A percentile compares a stretch with the other conserved stretches of the same genome.
Evolutionary conservation across 2,113 vertebrate species (phyloP).

Genomic region (Brienomyrus longianalis): DNA sequence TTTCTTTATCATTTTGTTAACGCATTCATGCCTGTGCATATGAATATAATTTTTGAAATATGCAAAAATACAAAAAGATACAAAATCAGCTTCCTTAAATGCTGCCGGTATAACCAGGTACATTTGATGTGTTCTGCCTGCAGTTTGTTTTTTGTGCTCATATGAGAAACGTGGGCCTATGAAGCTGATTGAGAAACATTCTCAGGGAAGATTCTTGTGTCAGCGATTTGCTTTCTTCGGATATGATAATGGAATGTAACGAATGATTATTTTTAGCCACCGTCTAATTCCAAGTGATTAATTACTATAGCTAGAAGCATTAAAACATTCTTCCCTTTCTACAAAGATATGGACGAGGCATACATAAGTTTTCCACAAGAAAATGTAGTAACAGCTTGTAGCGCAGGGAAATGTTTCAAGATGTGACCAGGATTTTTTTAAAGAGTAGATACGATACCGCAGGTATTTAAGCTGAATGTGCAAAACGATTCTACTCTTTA

Average conservation of each 20-base stretch:
- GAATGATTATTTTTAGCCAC: neutral
- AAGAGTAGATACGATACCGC: neutral
- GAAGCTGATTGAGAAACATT: neutral
- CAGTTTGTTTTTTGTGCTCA: neutral
- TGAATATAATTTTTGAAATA: neutral
- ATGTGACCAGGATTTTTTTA: neutral
- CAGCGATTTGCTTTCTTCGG: neutral
- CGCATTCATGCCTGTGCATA: neutral
- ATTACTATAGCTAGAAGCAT: neutral
- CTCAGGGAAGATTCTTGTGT: neutral
- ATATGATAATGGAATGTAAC: neutral
- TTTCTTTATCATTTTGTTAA: neutral
- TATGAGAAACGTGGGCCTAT: neutral
- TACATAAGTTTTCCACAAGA: neutral
- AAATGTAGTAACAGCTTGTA: neutral
- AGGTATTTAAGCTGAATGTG: neutral
- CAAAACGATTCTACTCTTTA: neutral
- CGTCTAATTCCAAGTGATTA: neutral
- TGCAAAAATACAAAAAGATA: neutral
- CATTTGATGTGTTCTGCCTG: neutral
- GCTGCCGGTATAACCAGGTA: neutral
- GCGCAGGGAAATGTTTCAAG: neutral
- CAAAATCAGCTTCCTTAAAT: neutral
- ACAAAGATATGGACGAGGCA: neutral
- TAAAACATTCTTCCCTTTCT: neutral